These are phyloP conservation scores for Zaprionus gabonicus DNA, from an alignment of 1,140 invertebrate genomes.

Conservation along the genomic window DNA sequence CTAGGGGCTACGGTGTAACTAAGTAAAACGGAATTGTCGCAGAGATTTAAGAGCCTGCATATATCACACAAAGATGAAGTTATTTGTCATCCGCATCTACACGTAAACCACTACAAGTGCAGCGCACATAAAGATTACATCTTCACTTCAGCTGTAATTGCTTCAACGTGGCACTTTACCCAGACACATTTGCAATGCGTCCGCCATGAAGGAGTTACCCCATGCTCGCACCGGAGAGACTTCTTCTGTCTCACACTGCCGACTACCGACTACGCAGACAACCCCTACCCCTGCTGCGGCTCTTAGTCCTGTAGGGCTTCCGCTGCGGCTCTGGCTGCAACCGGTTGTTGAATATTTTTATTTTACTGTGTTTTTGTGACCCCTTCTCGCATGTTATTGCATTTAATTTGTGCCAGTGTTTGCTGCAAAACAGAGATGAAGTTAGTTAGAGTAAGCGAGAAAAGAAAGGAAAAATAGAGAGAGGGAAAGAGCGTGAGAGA, in stretches of 20 bases:
- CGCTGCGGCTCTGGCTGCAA: conserved; percentile 32
- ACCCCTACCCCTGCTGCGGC: not conserved
- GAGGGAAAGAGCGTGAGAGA: conserved; percentile 2
- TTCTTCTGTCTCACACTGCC: conserved; percentile 8
- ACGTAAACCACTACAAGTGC: conserved; percentile 43
- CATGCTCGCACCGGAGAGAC: not conserved
- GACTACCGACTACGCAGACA: not conserved
- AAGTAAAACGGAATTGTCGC: conserved; percentile 6
- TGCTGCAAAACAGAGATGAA: conserved; percentile 29
- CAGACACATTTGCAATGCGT: conserved; percentile 44
- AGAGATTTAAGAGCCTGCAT: conserved; percentile 4
- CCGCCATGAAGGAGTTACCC: not conserved
- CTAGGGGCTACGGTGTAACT: not conserved
- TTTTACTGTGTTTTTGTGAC: conserved; percentile 47
- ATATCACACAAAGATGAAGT: conserved; percentile 40
- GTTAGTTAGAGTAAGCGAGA: conserved; percentile 5
- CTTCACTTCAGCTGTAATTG: conserved; percentile 78
- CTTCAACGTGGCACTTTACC: conserved; percentile 68
- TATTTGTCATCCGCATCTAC: conserved; percentile 71
- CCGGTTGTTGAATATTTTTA: conserved; percentile 50
- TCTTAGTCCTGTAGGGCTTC: conserved; percentile 20
- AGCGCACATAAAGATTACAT: conserved; percentile 62
- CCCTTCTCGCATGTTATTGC: conserved; percentile 65
- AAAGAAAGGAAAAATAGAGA: conserved; percentile 5
- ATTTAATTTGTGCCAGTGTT: conserved; percentile 76